Base-by-base conservation (phyloP, 2,113 vertebrate genomes). In the Cynopterus brachyotis region DNA sequence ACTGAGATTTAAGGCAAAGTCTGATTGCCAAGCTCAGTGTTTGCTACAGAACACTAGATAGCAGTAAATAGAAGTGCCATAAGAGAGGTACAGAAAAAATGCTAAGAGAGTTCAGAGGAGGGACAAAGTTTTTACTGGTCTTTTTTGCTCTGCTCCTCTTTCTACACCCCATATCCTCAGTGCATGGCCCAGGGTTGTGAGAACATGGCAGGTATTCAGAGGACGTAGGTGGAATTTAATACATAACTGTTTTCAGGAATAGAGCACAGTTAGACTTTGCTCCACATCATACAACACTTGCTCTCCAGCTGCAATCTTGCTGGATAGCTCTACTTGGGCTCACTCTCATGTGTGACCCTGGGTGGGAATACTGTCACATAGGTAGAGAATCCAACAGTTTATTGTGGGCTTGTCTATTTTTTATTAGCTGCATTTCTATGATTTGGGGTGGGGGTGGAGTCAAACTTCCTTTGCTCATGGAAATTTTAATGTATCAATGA, bases 401-500 rank as follows among this genome's bases (percentile, higher is more conserved):
- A 70, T 60, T 70, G 60, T 72, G 16, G 37, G 50, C 11, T 92
- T 72, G n/a, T 6, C 30, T 80, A 4, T n/a, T 45, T 80, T 82
- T 81, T 60, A 53, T 94, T 70, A 72, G 75, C 9, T 73, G 37
- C 30, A 79, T 76, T 90, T 87, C n/a, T 89, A 42, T 89, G 28
- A 72, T 78, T 82, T 76, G 2, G n/a, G 28, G 75, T 9, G 26
- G 30, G 15, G 47, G 9, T 50, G 32, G 6, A 79, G 30, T 26
- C 70, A 57, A 62, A 66, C 28, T 59, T 69, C 30, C 28, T 94
- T 92, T 81, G 66, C 78, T 94, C 9, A 17, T 37, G 37, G 35
- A 69, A 79, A 87, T 67, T 82, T 88, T 82, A 66, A 73, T 94
- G 32, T 47, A 47, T 87, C 62, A 87, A 35, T 69, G 73, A 94